Conservation (phyloP, 2,797 vertebrate species). For the Pachyuromys duprasi region DNA sequence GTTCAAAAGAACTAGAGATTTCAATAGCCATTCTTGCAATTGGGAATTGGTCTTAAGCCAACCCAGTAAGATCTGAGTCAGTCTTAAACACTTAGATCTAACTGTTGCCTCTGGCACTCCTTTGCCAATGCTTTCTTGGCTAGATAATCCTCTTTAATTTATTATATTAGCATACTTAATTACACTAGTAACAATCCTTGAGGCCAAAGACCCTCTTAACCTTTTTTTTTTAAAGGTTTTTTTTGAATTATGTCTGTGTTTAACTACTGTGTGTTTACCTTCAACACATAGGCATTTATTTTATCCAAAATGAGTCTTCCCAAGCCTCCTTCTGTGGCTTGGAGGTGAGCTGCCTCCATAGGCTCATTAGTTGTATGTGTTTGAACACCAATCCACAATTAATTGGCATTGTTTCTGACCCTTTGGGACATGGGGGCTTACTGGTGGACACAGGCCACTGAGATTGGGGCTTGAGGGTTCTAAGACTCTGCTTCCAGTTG, state of each 20-base stretch:
- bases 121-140: background rate
- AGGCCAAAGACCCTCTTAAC: background rate
- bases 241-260: constrained; percentile 40
- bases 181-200: constrained; percentile 8
- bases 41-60: background rate
- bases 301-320: background rate
- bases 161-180: constrained; percentile 23
- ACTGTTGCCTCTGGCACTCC: background rate
- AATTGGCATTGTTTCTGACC: background rate
- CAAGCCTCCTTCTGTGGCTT: background rate
- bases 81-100: background rate
- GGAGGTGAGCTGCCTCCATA: background rate
- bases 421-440: background rate
- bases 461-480: background rate
- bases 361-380: background rate
- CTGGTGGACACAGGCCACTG: background rate
- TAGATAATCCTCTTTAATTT: constrained; percentile 43
- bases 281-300: background rate
- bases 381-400: background rate
- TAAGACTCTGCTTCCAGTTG: background rate
- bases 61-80: background rate
- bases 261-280: background rate
- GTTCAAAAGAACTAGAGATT: background rate
- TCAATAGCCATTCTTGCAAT: background rate
- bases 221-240: background rate